phyloP scores from a whole-genome alignment of 2,888 invertebrate species.

The Melinopterus prodromus region DNA sequence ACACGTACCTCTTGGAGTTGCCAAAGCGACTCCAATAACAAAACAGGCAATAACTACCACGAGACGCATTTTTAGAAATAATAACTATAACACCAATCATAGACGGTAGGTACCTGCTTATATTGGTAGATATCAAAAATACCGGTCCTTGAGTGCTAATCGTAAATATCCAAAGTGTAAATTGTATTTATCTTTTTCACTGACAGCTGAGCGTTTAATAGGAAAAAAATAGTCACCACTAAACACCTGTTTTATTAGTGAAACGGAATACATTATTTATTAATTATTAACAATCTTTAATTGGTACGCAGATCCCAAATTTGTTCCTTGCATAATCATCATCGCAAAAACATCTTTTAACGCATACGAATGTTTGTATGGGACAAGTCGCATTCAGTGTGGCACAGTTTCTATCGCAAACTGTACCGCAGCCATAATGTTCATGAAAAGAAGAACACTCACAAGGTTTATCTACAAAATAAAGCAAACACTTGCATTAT shows the following conservation, averaged over 20 bases:
- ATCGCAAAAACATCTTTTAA: conserved; percentile 19
- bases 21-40: not conserved
- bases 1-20: not conserved
- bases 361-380: conserved; percentile 14
- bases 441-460: not conserved
- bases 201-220: too few species aligned
- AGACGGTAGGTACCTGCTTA: not conserved
- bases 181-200: too few species aligned
- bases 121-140: too few species aligned
- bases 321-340: conserved; percentile 19
- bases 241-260: too few species aligned
- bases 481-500: not conserved
- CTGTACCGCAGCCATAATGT: conserved; percentile 24
- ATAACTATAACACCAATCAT: not conserved
- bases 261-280: too few species aligned
- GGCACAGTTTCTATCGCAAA: conserved; percentile 22
- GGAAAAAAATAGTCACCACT: too few species aligned
- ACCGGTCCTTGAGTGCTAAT: too few species aligned
- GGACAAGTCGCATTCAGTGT: conserved; percentile 17
- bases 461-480: not conserved
- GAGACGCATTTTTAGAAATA: not conserved
- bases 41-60: not conserved
- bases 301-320: conserved; percentile 21
- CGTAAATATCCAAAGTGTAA: too few species aligned
- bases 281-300: conserved; percentile 9